phyloP scores from a whole-genome alignment of 2,113 vertebrate genomes.

The Haemorhous mexicanus region DNA sequence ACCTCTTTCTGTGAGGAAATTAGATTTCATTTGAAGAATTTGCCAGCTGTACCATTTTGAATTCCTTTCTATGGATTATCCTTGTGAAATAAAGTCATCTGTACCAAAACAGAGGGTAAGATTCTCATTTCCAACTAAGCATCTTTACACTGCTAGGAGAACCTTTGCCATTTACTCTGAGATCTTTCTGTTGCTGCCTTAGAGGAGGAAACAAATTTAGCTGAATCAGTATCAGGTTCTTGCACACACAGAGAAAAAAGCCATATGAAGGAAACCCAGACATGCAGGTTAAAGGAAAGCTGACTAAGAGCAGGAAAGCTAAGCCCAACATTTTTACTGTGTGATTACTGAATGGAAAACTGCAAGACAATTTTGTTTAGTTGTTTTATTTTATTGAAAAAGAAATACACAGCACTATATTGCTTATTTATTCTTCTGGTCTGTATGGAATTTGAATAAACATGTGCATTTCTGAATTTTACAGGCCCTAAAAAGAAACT shows the following conservation, averaged over 20 bases:
- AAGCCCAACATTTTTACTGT: neutral
- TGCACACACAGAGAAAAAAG: neutral
- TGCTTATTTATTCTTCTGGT: neutral
- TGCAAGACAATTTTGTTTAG: neutral
- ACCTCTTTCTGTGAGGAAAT: neutral
- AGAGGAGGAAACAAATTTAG: neutral
- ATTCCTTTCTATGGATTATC: neutral
- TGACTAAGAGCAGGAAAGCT: neutral
- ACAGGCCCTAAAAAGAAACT: slow-evolving; percentile 8
- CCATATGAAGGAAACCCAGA: neutral
- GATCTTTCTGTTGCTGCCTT: neutral
- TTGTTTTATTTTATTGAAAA: neutral
- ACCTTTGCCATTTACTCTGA: neutral
- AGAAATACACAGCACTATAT: neutral
- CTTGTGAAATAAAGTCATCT: neutral
- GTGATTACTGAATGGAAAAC: neutral
- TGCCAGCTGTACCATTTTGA: neutral
- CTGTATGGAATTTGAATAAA: neutral
- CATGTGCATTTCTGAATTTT: neutral
- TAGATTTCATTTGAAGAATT: neutral
- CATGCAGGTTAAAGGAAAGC: neutral
- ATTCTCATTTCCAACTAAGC: neutral
- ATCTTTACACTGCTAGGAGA: neutral
- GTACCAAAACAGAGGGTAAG: neutral
- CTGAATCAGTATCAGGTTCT: neutral